phyloP scores from a whole-genome alignment of 2,113 vertebrate species.

The Microtus pennsylvanicus region DNA sequence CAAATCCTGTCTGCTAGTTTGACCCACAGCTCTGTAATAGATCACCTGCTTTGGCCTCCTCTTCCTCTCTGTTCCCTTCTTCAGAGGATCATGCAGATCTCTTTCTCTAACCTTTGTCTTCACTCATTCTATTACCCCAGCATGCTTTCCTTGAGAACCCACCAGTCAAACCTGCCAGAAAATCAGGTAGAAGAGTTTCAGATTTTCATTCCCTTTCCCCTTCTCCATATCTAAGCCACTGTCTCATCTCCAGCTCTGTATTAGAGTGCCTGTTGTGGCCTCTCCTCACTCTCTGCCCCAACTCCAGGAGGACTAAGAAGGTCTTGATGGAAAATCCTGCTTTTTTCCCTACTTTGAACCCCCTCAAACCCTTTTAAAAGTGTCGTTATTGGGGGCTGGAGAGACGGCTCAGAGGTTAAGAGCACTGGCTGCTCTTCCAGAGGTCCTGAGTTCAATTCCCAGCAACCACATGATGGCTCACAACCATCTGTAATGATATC shows the following conservation, averaged over 20 bases:
- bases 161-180: background rate
- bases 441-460: too few species aligned
- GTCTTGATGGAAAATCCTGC: background rate
- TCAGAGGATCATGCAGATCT: background rate
- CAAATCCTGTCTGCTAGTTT: background rate
- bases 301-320: background rate
- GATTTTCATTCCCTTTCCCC: background rate
- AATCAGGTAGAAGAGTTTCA: background rate
- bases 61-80: background rate
- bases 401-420: too few species aligned
- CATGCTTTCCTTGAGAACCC: background rate
- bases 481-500: too few species aligned
- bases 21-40: background rate
- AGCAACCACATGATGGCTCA: too few species aligned
- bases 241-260: background rate
- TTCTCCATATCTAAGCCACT: background rate
- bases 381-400: too few species aligned
- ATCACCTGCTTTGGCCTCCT: background rate
- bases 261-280: background rate
- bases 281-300: background rate
- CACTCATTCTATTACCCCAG: background rate
- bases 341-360: background rate
- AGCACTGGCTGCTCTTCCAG: too few species aligned
- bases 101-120: background rate
- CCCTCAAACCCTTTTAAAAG: background rate